Percentiles rank a stretch among this genome's conserved stretches.
phyloP scores from a whole-genome alignment of 2,113 vertebrate genomes.

The Eonycteris spelaea region DNA sequence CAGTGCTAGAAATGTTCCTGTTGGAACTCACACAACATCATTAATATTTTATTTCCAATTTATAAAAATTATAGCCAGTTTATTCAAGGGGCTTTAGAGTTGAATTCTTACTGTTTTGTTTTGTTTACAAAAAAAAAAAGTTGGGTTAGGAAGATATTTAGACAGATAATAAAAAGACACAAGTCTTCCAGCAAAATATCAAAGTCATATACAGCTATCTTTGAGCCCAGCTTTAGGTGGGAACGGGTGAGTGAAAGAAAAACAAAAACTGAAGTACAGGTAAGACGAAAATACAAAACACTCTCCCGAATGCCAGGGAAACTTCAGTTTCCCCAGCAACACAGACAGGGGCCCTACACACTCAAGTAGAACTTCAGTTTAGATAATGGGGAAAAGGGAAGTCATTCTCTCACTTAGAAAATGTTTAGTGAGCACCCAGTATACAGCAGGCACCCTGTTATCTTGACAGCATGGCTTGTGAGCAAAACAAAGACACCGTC shows the following conservation, averaged over 20 bases:
- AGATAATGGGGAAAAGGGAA: neutral
- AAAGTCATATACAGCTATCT: neutral
- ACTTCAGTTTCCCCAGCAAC: neutral
- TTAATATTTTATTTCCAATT: neutral
- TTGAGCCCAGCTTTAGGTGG: neutral
- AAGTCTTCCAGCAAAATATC: neutral
- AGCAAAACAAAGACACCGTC: neutral
- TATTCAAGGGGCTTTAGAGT: neutral
- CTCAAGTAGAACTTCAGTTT: neutral
- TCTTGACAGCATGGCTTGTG: neutral
- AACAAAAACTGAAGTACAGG: neutral
- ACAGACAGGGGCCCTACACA: neutral
- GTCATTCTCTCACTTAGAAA: neutral
- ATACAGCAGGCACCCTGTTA: neutral
- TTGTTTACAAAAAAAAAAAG: neutral
- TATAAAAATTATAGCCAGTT: neutral
- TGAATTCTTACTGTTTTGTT: neutral
- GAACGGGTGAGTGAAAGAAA: neutral
- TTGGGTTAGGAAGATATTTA: neutral
- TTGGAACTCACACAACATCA: neutral
- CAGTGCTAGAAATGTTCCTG: neutral
- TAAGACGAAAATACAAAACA: neutral
- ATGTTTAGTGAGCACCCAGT: neutral
- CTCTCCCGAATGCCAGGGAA: neutral
- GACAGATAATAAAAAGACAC: neutral